Evolutionary conservation across 1,140 invertebrate species (phyloP), one percentile per base, ranked within the genome.

Genomic region (Drosophila sechellia): DNA sequence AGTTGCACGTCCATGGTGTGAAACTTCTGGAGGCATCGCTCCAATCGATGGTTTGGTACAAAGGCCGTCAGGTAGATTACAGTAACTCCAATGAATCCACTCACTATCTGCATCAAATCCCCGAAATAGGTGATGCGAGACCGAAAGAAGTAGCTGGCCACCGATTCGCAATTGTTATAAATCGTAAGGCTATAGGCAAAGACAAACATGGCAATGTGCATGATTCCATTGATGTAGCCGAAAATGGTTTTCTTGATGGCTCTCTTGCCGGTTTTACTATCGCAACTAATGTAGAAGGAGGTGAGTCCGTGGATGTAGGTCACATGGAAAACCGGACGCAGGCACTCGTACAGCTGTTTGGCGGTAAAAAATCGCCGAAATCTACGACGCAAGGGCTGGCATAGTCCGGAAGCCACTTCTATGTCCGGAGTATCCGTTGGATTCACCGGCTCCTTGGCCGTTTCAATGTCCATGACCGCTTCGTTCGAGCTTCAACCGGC

Each of bases 81-180:
- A n/a, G 81, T 86, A 20, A 92, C 81, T 10, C 91, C 91, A 49
- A 92, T 90, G 8, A 92, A 77, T 3, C 91, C 91, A 45, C 81
- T 92, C 1, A 91, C 58, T 31, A 92, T 81, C 64, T 92, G 91
- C 79, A 92, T 74, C 50, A 87, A 70, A 37, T 92, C 91, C 5
- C 91, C 91, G 40, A 92, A 86, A 10, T 81, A 84, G 3, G 91
- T 90, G 13, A 92, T 85, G 1, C 69, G 59, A 1, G 90, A 86
- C 5, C 84, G 81, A 66, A 92, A 92, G 48, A 92, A 92, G 13
- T 92, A 92, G 13, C 90, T 86, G 37, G 89, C 91, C 1, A 92
- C 65, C 0, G 91, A 92, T 42, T 92, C 91, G 58, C 83, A 90
- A 45, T 81, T 75, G 43, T 92, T 92, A 12, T 43, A 25, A 6